Conservation (phyloP, 2,888 invertebrate genomes). For the Caenorhabditis wallacei region DNA sequence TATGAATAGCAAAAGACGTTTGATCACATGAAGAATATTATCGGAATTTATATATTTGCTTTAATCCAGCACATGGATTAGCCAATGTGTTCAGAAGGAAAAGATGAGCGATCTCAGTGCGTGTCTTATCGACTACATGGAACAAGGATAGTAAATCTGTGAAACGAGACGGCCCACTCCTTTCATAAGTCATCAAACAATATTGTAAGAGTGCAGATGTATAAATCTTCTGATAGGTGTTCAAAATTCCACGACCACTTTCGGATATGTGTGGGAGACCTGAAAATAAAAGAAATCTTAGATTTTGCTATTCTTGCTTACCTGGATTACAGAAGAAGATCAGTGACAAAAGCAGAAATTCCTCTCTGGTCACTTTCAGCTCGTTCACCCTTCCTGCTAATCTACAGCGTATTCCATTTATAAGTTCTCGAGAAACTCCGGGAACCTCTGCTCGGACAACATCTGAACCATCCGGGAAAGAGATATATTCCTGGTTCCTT, state of each 20-base stretch:
- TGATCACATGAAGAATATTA: too few relatives aligned
- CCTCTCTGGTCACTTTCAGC: neutral
- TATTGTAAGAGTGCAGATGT: neutral
- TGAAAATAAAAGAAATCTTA: neutral
- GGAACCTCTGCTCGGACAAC: neutral
- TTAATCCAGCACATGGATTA: too few relatives aligned
- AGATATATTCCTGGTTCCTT: neutral
- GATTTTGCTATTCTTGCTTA: too few relatives aligned
- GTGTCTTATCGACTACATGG: neutral
- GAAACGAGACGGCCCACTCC: neutral
- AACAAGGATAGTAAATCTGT: neutral
- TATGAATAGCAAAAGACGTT: too few relatives aligned
- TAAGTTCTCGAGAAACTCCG: neutral
- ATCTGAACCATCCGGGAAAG: neutral
- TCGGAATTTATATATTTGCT: too few relatives aligned
- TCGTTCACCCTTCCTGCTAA: neutral
- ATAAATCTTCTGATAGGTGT: neutral
- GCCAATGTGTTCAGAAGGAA: too few relatives aligned
- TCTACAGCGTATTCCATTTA: neutral
- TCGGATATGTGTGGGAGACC: neutral
- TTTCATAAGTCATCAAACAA: neutral
- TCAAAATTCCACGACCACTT: too few relatives aligned
- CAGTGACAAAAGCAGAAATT: neutral
- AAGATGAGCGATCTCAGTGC: too few relatives aligned
- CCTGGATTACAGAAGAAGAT: neutral